These are phyloP conservation scores for Poeciliopsis presidionis DNA, from an alignment of 2,797 vertebrate genomes.

Conservation along the genomic window DNA sequence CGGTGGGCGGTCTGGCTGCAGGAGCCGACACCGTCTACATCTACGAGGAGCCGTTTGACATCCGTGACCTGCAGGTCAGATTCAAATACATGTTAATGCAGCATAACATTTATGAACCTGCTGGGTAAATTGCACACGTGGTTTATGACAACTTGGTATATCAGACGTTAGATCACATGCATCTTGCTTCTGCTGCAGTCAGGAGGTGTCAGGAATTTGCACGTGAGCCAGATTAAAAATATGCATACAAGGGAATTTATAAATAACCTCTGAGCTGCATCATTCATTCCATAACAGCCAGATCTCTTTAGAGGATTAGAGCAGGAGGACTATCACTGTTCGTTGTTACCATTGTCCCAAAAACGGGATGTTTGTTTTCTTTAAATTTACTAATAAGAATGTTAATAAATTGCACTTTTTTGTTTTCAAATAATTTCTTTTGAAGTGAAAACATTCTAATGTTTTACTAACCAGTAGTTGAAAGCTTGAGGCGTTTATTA, in stretches of 20 bases:
- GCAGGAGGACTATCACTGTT: conserved; percentile 2
- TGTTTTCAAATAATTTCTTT: neutral
- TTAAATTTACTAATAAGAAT: neutral
- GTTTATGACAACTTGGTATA: neutral
- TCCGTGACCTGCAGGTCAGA: conserved; percentile 88
- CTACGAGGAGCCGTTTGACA: conserved; percentile 93
- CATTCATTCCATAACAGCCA: conserved; percentile 30
- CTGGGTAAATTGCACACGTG: too few relatives aligned
- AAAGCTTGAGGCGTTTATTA: neutral
- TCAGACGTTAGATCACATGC: neutral
- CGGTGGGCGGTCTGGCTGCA: conserved; percentile 90
- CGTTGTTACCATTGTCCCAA: neutral
- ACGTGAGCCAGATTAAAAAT: conserved; percentile 51
- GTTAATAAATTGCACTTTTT: neutral
- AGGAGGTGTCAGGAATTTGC: conserved; percentile 40
- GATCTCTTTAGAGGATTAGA: conserved; percentile 42
- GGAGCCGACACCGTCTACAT: conserved; percentile 95
- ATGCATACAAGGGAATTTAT: conserved; percentile 28
- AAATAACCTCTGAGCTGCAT: conserved; percentile 58
- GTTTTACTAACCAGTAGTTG: neutral
- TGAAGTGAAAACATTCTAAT: neutral
- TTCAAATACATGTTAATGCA: neutral
- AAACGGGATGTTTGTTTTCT: neutral
- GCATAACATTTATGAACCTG: neutral
- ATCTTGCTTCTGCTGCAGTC: conserved; percentile 11